These are phyloP conservation scores for Drosophila nr. perissopoda DNA, from an alignment of 2,888 invertebrate genomes.

Conservation along the genomic window DNA sequence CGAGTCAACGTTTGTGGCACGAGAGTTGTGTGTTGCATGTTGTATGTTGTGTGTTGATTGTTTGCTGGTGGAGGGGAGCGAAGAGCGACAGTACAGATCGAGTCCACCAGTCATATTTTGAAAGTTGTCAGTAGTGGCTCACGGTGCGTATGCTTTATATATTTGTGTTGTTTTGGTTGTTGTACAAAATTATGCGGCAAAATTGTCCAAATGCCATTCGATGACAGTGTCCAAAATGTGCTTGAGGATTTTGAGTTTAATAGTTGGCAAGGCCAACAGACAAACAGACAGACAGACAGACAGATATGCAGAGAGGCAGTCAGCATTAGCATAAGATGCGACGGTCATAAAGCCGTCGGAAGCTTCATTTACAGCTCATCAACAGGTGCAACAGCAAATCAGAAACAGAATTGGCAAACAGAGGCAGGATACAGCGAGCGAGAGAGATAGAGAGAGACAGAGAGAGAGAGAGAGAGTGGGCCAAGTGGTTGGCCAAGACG, in stretches of 20 bases:
- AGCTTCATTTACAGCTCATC: slow-evolving; percentile 60
- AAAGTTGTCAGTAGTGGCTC: slow-evolving; percentile 21
- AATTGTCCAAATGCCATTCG: slow-evolving; percentile 45
- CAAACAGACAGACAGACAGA: not conserved
- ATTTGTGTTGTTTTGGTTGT: slow-evolving; percentile 16
- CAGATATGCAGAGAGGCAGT: not conserved
- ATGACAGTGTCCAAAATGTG: slow-evolving; percentile 51
- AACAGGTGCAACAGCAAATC: slow-evolving; percentile 57
- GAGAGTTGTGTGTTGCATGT: not conserved
- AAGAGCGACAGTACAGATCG: slow-evolving; percentile 1
- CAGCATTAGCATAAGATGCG: slow-evolving; percentile 64
- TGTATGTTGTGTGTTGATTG: not conserved
- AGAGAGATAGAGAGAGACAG: not conserved
- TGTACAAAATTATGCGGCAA: slow-evolving; percentile 24
- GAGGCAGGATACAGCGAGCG: not conserved
- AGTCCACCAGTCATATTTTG: slow-evolving; percentile 27
- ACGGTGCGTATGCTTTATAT: slow-evolving; percentile 55
- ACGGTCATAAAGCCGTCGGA: slow-evolving; percentile 39
- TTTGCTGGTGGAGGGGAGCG: not conserved
- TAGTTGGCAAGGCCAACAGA: slow-evolving; percentile 29
- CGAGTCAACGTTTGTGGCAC: slow-evolving; percentile 53
- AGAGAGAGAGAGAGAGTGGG: not conserved
- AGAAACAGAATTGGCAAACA: not conserved
- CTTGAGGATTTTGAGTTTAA: slow-evolving; percentile 38
- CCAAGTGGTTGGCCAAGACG: slow-evolving; percentile 49